Conservation (phyloP, 2,113 vertebrate genomes). For the Electrona antarctica region DNA sequence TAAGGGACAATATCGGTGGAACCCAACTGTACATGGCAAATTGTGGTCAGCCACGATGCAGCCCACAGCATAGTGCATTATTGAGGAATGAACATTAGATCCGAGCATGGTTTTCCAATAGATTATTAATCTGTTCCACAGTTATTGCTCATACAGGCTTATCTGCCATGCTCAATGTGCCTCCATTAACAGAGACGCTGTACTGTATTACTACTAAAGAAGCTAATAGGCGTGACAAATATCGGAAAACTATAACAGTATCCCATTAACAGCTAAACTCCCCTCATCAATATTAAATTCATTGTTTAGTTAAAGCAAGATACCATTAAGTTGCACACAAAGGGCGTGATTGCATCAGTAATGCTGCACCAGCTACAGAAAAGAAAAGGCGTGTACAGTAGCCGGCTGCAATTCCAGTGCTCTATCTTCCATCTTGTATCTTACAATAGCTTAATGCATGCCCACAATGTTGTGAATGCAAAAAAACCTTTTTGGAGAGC, state of each 20-base stretch:
- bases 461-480: too few species aligned
- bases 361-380: conserved; percentile 18
- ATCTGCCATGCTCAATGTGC: conserved; percentile 2
- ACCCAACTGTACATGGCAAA: too few species aligned
- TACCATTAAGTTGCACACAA: conserved; percentile 43
- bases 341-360: conserved; percentile 19
- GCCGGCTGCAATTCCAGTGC: too few species aligned
- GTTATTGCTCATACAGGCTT: not conserved
- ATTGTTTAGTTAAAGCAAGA: conserved; percentile 48
- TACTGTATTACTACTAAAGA: conserved; percentile 20
- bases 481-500: too few species aligned
- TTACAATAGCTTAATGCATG: too few species aligned
- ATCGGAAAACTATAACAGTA: conserved; percentile 31
- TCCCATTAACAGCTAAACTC: conserved; percentile 53
- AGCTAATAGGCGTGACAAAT: conserved; percentile 42
- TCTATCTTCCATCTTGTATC: too few species aligned
- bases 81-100: too few species aligned
- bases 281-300: conserved; percentile 62
- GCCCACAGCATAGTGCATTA: too few species aligned
- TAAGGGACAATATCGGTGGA: too few species aligned
- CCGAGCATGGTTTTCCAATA: not conserved
- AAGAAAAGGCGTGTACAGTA: not conserved
- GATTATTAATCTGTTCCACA: conserved; percentile 7
- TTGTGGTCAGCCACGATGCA: too few species aligned
- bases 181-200: conserved; percentile 11